These are phyloP conservation scores for Acanthiza pusilla DNA, from an alignment of 2,797 vertebrate genomes.

Conservation along the genomic window DNA sequence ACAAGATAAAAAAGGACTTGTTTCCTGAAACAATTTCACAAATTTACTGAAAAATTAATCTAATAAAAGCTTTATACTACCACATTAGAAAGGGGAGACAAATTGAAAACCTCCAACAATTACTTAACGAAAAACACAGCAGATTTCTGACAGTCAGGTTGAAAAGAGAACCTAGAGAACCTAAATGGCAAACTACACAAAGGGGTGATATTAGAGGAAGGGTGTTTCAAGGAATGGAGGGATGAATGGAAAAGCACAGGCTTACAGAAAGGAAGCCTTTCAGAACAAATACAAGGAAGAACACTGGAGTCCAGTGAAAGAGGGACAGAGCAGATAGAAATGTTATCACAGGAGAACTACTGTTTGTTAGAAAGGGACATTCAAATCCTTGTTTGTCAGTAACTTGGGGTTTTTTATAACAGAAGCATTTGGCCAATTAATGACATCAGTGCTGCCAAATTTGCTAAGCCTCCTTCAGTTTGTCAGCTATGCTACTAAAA, in stretches of 20 bases:
- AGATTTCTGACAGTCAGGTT: background rate
- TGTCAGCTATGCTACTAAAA: background rate
- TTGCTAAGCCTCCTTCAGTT: background rate
- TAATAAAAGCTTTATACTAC: background rate
- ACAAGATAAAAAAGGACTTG: background rate
- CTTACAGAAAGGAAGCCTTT: slow-evolving; percentile 44
- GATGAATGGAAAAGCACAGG: background rate
- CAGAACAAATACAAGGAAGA: slow-evolving; percentile 27
- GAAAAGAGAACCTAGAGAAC: background rate
- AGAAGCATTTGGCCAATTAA: background rate
- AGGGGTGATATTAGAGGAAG: background rate
- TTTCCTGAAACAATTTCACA: background rate
- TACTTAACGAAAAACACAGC: background rate
- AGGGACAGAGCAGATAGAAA: slow-evolving; percentile 32
- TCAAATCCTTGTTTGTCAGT: slow-evolving; percentile 29
- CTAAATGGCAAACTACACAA: background rate
- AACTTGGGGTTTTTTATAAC: background rate
- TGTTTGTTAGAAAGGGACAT: slow-evolving; percentile 40
- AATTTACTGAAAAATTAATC: background rate
- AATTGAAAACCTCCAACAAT: background rate
- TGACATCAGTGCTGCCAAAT: background rate
- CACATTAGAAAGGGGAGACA: background rate
- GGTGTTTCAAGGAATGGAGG: background rate
- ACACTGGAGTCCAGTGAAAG: slow-evolving; percentile 31
- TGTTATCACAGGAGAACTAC: slow-evolving; percentile 31